Evolutionary conservation across 1,140 invertebrate species (phyloP).

Genomic region (Bombus haemorrhoidalis): DNA sequence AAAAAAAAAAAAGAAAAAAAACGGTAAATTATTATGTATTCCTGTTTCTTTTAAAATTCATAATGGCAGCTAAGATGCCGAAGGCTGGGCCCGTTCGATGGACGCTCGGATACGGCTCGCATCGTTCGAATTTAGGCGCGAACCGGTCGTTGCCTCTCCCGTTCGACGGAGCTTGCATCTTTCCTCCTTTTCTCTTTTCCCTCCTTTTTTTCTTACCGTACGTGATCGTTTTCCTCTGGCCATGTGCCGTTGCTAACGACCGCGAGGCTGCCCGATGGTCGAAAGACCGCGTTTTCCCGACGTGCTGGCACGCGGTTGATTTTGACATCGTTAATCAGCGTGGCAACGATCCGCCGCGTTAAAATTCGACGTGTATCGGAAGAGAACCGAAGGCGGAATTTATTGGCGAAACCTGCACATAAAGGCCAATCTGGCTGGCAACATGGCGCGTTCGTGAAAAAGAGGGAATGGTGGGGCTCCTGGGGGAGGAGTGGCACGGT

Average conservation of each 20-base stretch:
- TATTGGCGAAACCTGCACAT: slow-evolving; percentile 64
- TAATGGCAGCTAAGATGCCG: neutral
- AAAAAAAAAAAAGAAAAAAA: too few relatives aligned
- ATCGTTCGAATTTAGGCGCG: neutral
- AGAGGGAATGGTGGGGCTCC: slow-evolving; percentile 57
- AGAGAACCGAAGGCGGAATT: slow-evolving; percentile 63
- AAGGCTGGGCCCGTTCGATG: neutral
- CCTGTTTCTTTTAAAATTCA: neutral
- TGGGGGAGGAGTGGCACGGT: slow-evolving; percentile 20
- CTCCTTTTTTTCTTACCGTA: too few relatives aligned
- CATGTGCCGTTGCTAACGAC: neutral
- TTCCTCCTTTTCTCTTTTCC: too few relatives aligned
- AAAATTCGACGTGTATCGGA: slow-evolving; percentile 68
- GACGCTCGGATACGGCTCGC: neutral
- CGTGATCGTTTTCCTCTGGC: too few relatives aligned
- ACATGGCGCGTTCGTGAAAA: slow-evolving; percentile 80
- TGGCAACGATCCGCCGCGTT: slow-evolving; percentile 59
- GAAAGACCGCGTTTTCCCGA: slow-evolving; percentile 6
- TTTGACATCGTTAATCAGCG: slow-evolving; percentile 63
- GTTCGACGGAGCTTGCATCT: fast-evolving
- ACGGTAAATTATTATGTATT: neutral
- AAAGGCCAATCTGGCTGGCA: slow-evolving; percentile 75
- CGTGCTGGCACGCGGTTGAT: slow-evolving; percentile 24
- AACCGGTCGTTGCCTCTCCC: slow-evolving; percentile 16
- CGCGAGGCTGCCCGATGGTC: neutral